These are phyloP conservation scores for Pararge aegeria DNA, from an alignment of 1,140 invertebrate genomes.

Conservation along the genomic window DNA sequence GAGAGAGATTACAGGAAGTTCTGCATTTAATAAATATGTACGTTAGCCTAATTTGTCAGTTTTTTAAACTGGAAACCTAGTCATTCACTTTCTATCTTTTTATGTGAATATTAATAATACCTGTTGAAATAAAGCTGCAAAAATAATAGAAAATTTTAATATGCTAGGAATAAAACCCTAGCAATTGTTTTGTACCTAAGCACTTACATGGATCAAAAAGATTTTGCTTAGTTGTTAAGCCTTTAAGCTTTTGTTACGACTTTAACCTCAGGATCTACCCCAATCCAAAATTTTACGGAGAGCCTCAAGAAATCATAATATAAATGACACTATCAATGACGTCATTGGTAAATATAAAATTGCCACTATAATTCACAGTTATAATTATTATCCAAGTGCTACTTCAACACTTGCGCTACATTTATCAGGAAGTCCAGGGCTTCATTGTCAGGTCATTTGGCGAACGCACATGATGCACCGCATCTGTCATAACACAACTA, in stretches of 20 bases:
- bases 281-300: neutral
- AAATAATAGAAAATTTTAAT: too few relatives aligned
- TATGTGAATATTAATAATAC: too few relatives aligned
- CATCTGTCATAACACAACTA: slow-evolving; percentile 65
- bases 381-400: slow-evolving; percentile 37
- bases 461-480: slow-evolving; percentile 52
- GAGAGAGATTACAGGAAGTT: too few relatives aligned
- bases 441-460: slow-evolving; percentile 62
- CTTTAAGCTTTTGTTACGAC: neutral
- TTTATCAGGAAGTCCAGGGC: slow-evolving; percentile 66
- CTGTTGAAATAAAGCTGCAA: neutral
- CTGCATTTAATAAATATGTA: too few relatives aligned
- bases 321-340: slow-evolving; percentile 13
- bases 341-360: slow-evolving; percentile 34
- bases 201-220: too few relatives aligned
- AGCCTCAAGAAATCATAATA: neutral
- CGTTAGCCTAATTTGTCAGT: too few relatives aligned
- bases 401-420: slow-evolving; percentile 57
- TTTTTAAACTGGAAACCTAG: too few relatives aligned
- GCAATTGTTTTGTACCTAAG: too few relatives aligned
- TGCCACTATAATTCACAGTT: slow-evolving; percentile 40
- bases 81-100: too few relatives aligned
- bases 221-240: too few relatives aligned
- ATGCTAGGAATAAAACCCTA: too few relatives aligned
- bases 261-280: neutral